Evolutionary conservation across 2,888 invertebrate species (phyloP).

Genomic region (Abrostola triplasia): DNA sequence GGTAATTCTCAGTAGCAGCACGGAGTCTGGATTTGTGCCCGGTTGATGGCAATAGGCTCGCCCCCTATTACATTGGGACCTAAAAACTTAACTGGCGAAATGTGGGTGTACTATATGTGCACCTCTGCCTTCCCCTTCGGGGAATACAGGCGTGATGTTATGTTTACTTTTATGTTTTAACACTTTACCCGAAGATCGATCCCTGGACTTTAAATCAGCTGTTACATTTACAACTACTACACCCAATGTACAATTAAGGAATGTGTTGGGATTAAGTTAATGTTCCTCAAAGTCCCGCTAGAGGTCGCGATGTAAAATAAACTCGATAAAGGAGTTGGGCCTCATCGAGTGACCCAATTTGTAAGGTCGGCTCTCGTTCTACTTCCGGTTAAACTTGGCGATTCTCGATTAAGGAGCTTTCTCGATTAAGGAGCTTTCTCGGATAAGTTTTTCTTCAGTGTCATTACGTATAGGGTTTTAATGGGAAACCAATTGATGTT

Average conservation of each 20-base stretch:
- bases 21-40: no score
- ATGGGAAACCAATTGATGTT: slow-evolving; percentile 22
- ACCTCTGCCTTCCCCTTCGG: no score
- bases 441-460: slow-evolving; percentile 39
- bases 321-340: slow-evolving; percentile 52
- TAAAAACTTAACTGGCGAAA: no score
- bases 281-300: slow-evolving; percentile 27
- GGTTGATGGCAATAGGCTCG: no score
- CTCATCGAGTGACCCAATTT: slow-evolving; percentile 68
- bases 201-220: background rate
- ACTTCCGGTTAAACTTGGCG: slow-evolving; percentile 46
- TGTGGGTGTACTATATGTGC: no score
- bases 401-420: slow-evolving; percentile 62
- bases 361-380: slow-evolving; percentile 53
- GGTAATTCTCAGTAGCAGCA: no score
- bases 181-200: no score
- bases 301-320: slow-evolving; percentile 47
- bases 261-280: slow-evolving; percentile 51
- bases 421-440: slow-evolving; percentile 41
- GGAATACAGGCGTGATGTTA: no score
- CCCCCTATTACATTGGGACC: no score
- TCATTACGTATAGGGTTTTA: slow-evolving; percentile 28
- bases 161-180: no score
- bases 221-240: background rate
- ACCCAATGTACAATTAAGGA: background rate